Base-by-base conservation (phyloP, 2,797 vertebrate species). In the Triplophysa yarkandensis region DNA sequence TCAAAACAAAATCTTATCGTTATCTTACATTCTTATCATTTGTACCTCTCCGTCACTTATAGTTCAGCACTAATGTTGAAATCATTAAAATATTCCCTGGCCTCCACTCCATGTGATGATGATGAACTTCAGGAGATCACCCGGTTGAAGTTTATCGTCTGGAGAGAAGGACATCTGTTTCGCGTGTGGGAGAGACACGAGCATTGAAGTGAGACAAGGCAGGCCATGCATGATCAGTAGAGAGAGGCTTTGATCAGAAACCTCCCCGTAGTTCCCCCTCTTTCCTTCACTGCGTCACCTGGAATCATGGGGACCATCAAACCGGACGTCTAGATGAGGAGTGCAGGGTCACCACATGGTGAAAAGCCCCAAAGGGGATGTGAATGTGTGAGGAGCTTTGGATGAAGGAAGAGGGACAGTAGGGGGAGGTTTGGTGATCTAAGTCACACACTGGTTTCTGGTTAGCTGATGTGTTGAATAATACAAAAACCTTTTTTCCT, bases 201-300 rank as follows among this genome's bases (percentile, higher is more conserved):
- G 46, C 66, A 57, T 50, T 81, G 80, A 81, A 64, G 76, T 77
- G 77, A 85, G 80, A 77, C 77, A 81, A 79, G 79, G 72, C 77
- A 83, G 76, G 81, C 82, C 73, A 82, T 48, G 80, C 76, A 77
- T 74, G 80, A 83, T 81, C 81, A 77, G 81, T 44, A 65, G 71
- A 78, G 77, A 76, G 76, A 82, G 65, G 66, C 80, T 83, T 86
- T 85, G 81, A 86, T 86, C 78, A 83, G 66, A 41, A 54, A 39
- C 52, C 64, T n/a, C 5, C 36, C 48, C 17, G 17, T 23, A 36
- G 11, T 60, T 39, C 73, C 62, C 57, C 52, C 50, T n/a, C 44
- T 71, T 55, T 64, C 62, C 73, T 77, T 43, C 36, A 16, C 71
- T 65, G 67, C 61, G 23, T 68, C 48, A 21, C 62, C 77, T 52